These are phyloP conservation scores for Pseudonaja textilis DNA, from an alignment of 2,113 vertebrate genomes.

Conservation along the genomic window DNA sequence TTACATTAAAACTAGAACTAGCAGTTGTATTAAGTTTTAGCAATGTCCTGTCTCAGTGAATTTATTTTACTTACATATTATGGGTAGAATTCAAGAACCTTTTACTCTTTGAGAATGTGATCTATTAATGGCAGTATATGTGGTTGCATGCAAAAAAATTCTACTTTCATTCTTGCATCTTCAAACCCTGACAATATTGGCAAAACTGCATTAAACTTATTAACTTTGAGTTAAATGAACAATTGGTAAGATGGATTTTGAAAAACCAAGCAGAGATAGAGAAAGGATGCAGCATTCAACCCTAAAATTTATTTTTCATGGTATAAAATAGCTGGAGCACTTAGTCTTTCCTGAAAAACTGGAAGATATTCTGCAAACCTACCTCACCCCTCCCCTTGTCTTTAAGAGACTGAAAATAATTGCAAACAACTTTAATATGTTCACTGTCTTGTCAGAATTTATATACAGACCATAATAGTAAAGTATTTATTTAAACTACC, in stretches of 20 bases:
- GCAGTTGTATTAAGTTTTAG: neutral
- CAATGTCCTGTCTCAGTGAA: neutral
- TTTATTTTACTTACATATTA: neutral
- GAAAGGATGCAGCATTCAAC: too few relatives aligned
- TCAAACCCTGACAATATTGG: neutral
- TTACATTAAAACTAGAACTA: neutral
- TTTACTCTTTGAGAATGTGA: neutral
- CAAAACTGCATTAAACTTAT: neutral
- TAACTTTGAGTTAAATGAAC: neutral
- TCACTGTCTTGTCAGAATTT: neutral
- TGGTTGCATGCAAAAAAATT: neutral
- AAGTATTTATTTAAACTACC: neutral
- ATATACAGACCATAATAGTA: neutral
- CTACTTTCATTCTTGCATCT: neutral
- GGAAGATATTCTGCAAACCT: neutral
- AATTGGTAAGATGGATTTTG: neutral
- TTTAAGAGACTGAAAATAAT: neutral
- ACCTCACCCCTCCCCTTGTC: neutral
- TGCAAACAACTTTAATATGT: neutral
- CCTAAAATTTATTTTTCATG: neutral
- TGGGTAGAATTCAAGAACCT: neutral
- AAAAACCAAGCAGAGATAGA: neutral
- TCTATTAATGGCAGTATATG: neutral
- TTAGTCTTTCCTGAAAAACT: neutral
- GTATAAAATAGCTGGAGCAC: neutral